Conservation (phyloP, 2,888 invertebrate species). For the Cerastis leucographa region DNA sequence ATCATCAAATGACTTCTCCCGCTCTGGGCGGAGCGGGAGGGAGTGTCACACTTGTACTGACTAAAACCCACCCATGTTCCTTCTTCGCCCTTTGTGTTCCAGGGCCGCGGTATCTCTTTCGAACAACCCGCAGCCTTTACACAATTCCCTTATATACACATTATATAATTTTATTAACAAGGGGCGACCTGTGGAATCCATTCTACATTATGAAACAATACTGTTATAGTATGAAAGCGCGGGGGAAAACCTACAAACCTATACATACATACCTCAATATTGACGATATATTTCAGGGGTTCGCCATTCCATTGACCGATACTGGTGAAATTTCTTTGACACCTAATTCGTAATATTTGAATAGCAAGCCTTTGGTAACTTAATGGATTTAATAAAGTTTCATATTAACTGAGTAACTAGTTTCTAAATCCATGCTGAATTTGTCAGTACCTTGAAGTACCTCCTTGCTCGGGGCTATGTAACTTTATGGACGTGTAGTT, state of each 20-base stretch:
- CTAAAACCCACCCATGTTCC: too few species aligned
- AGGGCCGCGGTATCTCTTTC: too few species aligned
- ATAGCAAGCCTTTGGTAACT: constrained; percentile 1
- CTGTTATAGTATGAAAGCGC: constrained; percentile 1
- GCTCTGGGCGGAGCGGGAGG: too few species aligned
- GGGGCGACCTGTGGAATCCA: background rate
- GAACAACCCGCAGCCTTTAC: too few species aligned
- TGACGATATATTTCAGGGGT: constrained; percentile 22
- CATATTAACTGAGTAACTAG: constrained; percentile 10
- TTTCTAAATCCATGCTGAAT: constrained; percentile 8
- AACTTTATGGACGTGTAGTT: background rate
- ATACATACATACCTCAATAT: too few species aligned
- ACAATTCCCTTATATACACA: background rate
- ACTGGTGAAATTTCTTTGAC: constrained; percentile 38
- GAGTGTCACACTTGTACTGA: too few species aligned
- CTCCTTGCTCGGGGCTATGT: constrained; percentile 3
- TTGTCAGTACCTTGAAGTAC: constrained; percentile 7
- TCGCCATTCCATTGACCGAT: constrained; percentile 33
- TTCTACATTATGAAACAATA: constrained; percentile 11
- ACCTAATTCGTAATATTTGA: constrained; percentile 25
- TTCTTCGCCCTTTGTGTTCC: too few species aligned
- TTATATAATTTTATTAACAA: background rate
- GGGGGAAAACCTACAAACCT: constrained; percentile 13
- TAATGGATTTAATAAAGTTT: constrained; percentile 21
- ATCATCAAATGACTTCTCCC: too few species aligned